Evolutionary conservation across 2,113 vertebrate genomes (phyloP).

Genomic region (Capreolus pygargus): DNA sequence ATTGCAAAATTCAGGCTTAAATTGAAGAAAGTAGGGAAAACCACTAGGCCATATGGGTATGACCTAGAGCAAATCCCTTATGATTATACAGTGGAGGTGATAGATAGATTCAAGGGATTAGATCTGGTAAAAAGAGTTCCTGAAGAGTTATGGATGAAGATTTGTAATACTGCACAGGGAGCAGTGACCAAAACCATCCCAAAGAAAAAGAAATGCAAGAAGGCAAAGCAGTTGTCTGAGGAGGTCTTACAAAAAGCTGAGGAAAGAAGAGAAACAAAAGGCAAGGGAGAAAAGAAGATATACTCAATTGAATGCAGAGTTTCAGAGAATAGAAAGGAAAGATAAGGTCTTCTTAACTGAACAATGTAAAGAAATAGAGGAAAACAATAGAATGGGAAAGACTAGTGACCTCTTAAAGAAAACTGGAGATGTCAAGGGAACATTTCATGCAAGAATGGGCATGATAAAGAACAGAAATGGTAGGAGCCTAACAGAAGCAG

Average conservation of each 20-base stretch:
- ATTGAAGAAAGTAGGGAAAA: background rate
- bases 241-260: background rate
- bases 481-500: background rate
- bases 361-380: background rate
- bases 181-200: background rate
- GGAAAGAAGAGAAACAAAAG: background rate
- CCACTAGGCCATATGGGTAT: background rate
- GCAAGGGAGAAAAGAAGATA: background rate
- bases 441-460: background rate
- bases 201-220: background rate
- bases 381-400: background rate
- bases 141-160: background rate
- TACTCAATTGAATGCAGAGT: background rate
- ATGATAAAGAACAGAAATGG: background rate
- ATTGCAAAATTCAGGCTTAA: background rate
- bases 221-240: background rate
- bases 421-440: background rate
- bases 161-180: background rate
- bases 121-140: background rate
- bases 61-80: background rate
- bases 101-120: background rate
- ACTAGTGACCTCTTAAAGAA: background rate
- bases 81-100: background rate
- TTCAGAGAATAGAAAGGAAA: background rate
- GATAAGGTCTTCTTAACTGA: background rate